Conservation (phyloP, 2,888 invertebrate genomes). For the Conchocele bisecta region DNA sequence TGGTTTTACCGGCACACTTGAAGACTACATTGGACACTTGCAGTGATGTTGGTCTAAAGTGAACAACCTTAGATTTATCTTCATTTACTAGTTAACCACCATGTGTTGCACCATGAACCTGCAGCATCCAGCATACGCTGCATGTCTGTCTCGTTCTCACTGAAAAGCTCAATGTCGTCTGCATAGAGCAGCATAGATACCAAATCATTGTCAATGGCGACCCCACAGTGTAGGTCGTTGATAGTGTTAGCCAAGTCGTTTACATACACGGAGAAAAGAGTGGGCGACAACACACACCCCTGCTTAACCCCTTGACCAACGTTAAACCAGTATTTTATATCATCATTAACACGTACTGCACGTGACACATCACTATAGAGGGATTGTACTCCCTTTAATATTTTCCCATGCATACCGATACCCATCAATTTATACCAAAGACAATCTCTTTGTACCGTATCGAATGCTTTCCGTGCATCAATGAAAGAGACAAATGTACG, state of each 20-base stretch:
- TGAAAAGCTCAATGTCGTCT: constrained; percentile 36
- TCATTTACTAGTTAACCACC: constrained; percentile 22
- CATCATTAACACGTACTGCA: constrained; percentile 12
- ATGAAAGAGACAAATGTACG: constrained; percentile 28
- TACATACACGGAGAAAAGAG: constrained; percentile 29
- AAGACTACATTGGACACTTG: constrained; percentile 1
- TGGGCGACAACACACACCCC: constrained; percentile 29
- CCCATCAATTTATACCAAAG: constrained; percentile 16
- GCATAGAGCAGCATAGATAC: constrained; percentile 27
- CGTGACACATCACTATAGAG: constrained; percentile 9
- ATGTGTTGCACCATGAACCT: constrained; percentile 19
- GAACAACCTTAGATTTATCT: constrained; percentile 24
- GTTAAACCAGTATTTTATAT: constrained; percentile 20
- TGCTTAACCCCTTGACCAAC: constrained; percentile 28
- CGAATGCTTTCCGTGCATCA: constrained; percentile 37
- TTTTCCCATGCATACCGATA: constrained; percentile 28
- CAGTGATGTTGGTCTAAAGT: constrained; percentile 14
- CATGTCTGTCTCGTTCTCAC: constrained; percentile 7
- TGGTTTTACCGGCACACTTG: constrained; percentile 5
- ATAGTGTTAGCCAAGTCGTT: constrained; percentile 28
- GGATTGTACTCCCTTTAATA: constrained; percentile 24
- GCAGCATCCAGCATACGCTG: constrained; percentile 21
- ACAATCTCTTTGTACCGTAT: constrained; percentile 24
- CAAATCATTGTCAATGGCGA: constrained; percentile 2
- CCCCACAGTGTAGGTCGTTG: constrained; percentile 4